phyloP scores from a whole-genome alignment of 2,113 vertebrate genomes.

The Ictalurus punctatus region DNA sequence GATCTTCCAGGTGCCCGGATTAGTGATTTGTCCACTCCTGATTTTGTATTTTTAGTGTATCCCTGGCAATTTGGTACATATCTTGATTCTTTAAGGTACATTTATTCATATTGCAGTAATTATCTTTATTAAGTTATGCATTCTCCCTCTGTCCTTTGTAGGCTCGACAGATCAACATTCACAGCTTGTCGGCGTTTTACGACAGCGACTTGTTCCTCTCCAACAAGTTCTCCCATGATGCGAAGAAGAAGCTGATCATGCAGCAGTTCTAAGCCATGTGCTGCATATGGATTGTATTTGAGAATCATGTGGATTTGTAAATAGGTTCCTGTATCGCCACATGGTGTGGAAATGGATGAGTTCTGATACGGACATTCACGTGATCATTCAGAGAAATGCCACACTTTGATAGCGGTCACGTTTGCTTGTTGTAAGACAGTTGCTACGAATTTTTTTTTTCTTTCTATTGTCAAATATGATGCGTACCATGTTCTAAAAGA shows the following conservation, averaged over 20 bases:
- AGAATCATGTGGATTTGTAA: conserved; percentile 31
- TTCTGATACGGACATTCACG: conserved; percentile 37
- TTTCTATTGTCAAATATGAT: background rate
- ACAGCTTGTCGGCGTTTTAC: conserved; percentile 89
- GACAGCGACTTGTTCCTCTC: conserved; percentile 88
- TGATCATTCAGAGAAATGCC: background rate
- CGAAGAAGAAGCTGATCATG: conserved; percentile 87
- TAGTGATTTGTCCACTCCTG: background rate
- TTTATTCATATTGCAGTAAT: background rate
- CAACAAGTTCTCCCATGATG: conserved; percentile 88
- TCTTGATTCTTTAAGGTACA: background rate
- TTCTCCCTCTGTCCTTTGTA: conserved; percentile 53
- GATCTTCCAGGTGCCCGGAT: too few species aligned
- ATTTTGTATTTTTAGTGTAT: background rate
- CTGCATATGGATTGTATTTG: background rate
- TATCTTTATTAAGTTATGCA: background rate
- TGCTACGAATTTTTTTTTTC: background rate
- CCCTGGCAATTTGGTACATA: background rate
- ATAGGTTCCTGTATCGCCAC: conserved; percentile 5
- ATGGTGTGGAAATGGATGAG: background rate
- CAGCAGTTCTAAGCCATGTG: conserved; percentile 81
- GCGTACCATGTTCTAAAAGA: conserved; percentile 1
- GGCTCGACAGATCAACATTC: conserved; percentile 97
- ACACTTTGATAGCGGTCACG: background rate
- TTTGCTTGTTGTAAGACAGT: background rate